Evolutionary conservation across 2,113 vertebrate genomes (phyloP).

Genomic region (Chloropsis cyanopogon): DNA sequence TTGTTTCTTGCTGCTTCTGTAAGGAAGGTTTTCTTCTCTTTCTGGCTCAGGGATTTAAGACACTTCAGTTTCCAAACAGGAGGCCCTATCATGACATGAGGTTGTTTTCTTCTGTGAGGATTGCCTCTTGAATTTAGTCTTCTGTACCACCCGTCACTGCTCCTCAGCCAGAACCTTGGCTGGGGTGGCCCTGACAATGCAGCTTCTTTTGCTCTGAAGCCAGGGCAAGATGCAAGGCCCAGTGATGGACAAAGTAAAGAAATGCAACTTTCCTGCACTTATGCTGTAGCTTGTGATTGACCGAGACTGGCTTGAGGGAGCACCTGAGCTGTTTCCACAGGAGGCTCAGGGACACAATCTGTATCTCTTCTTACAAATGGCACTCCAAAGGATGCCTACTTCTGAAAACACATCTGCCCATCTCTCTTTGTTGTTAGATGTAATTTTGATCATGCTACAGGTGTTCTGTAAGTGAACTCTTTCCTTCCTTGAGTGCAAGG

Average conservation of each 20-base stretch:
- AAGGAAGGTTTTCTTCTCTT: not conserved
- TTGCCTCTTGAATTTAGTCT: not conserved
- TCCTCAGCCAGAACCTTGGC: not conserved
- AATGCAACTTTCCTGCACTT: not conserved
- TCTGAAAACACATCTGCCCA: accelerated
- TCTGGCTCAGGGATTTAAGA: not conserved
- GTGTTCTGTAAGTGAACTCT: not conserved
- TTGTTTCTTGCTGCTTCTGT: not conserved
- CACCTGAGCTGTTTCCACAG: not conserved
- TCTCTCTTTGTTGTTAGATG: not conserved
- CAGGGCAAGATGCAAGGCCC: not conserved
- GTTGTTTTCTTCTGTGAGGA: not conserved
- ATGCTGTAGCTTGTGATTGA: not conserved
- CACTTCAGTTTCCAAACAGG: not conserved
- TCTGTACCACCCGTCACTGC: not conserved
- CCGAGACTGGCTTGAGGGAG: not conserved
- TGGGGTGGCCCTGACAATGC: not conserved
- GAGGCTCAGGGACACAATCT: not conserved
- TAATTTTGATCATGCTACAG: not conserved
- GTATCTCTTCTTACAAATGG: not conserved
- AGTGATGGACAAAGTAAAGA: not conserved
- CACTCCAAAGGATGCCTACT: not conserved
- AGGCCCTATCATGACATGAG: not conserved
- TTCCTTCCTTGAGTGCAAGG: not conserved
- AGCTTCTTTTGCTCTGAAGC: not conserved